Conservation (phyloP, 1,140 invertebrate species). For the Listronotus bonariensis region DNA sequence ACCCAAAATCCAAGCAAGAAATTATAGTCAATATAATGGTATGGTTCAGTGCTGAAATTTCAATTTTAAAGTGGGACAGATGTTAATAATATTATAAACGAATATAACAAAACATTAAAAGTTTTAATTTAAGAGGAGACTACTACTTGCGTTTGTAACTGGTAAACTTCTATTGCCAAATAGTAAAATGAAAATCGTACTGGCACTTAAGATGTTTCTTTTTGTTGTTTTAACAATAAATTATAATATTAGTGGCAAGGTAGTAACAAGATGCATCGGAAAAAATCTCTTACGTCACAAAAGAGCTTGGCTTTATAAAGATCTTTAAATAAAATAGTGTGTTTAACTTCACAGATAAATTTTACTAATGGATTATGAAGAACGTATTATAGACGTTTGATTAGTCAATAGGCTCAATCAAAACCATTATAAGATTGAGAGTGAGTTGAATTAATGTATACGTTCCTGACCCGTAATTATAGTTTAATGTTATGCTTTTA, state of each 20-base stretch:
- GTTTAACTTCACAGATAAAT: constrained; percentile 4
- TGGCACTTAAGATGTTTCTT: too few species aligned
- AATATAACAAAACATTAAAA: too few species aligned
- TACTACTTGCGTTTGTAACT: too few species aligned
- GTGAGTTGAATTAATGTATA: constrained; percentile 12
- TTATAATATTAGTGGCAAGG: too few species aligned
- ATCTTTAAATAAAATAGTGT: neutral
- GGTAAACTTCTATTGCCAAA: too few species aligned
- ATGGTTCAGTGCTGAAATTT: neutral
- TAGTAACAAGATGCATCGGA: too few species aligned
- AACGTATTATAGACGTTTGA: constrained; percentile 32
- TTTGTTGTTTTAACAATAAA: too few species aligned
- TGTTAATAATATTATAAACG: neutral
- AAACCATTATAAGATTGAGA: constrained; percentile 18
- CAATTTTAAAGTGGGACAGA: neutral
- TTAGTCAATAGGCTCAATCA: constrained; percentile 43
- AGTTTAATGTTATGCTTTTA: constrained; percentile 46
- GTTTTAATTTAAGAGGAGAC: too few species aligned
- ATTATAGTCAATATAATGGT: too few species aligned
- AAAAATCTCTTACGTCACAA: too few species aligned
- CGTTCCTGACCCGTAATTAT: constrained; percentile 42
- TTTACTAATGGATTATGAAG: constrained; percentile 23
- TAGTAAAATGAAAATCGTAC: too few species aligned
- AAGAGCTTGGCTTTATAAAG: neutral
- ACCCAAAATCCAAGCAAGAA: neutral